Percentiles rank a stretch among this genome's conserved stretches.
phyloP scores from a whole-genome alignment of 1,140 invertebrate species.

The Nylanderia fulva region DNA sequence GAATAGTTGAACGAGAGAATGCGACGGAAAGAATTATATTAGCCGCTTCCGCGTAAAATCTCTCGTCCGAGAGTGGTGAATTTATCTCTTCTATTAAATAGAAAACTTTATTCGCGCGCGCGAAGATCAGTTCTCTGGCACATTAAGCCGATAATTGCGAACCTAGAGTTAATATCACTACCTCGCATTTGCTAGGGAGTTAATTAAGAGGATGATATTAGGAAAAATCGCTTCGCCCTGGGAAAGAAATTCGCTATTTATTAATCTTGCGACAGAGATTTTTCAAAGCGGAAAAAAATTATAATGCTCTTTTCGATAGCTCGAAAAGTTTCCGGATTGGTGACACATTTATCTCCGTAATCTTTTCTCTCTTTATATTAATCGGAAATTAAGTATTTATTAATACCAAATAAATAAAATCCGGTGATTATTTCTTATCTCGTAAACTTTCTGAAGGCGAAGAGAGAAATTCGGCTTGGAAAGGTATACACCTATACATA shows the following conservation, averaged over 20 bases:
- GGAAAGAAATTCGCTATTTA: neutral
- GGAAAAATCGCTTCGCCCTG: neutral
- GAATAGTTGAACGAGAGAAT: slow-evolving; percentile 17
- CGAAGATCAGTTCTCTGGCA: slow-evolving; percentile 2
- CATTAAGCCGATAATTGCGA: slow-evolving; percentile 33
- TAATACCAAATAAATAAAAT: no score
- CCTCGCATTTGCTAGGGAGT: slow-evolving; percentile 32
- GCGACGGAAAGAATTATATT: slow-evolving; percentile 28
- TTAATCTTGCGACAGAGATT: neutral
- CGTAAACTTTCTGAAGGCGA: slow-evolving; percentile 40
- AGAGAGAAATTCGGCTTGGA: slow-evolving; percentile 71
- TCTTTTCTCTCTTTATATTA: neutral
- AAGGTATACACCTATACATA: slow-evolving; percentile 32
- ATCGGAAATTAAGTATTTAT: neutral
- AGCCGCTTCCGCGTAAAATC: slow-evolving; percentile 45
- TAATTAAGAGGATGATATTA: slow-evolving; percentile 28
- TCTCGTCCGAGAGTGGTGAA: slow-evolving; percentile 31
- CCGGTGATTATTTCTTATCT: slow-evolving; percentile 32
- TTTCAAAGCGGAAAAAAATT: neutral
- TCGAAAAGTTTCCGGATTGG: neutral
- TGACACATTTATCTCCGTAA: neutral
- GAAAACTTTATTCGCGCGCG: slow-evolving; percentile 28
- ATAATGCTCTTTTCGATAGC: neutral
- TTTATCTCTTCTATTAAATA: slow-evolving; percentile 48
- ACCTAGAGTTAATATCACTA: slow-evolving; percentile 24